phyloP scores from a whole-genome alignment of 37 sponge, comb jelly and placozoan genomes.

The Amphimedon queenslandica region DNA sequence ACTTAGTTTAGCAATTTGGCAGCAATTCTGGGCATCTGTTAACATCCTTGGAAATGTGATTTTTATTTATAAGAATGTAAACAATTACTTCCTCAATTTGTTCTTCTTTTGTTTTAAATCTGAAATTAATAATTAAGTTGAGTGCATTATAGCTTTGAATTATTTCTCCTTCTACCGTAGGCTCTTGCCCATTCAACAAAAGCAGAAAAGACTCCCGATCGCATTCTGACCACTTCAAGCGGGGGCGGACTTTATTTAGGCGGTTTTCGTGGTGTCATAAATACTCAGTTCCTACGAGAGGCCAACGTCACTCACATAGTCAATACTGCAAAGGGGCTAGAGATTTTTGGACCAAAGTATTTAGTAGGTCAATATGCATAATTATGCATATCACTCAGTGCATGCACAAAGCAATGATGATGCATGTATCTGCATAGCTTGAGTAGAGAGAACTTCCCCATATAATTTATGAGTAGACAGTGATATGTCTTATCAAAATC shows the following conservation, averaged over 20 bases:
- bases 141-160: no score
- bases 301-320: slow-evolving; percentile 54
- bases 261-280: slow-evolving; percentile 77
- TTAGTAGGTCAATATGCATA: slow-evolving; percentile 25
- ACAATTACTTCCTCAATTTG: neutral
- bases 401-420: no score
- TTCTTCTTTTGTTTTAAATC: neutral
- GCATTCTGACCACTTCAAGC: slow-evolving; percentile 30
- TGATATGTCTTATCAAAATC: no score
- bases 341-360: slow-evolving; percentile 82
- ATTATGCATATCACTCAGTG: no score
- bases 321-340: slow-evolving; percentile 83
- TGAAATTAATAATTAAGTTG: neutral
- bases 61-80: no score
- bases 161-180: slow-evolving; percentile 4
- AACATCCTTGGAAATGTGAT: no score
- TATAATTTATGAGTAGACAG: no score
- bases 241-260: slow-evolving; percentile 66
- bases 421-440: no score
- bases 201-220: slow-evolving; percentile 62
- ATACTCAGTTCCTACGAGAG: slow-evolving; percentile 51
- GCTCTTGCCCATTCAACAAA: slow-evolving; percentile 71
- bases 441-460: no score
- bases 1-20: neutral
- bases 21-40: no score